A percentile compares a stretch with the other conserved stretches of the same genome.
Evolutionary conservation across 2,113 vertebrate genomes (phyloP).

Genomic region (Sterna hirundo): DNA sequence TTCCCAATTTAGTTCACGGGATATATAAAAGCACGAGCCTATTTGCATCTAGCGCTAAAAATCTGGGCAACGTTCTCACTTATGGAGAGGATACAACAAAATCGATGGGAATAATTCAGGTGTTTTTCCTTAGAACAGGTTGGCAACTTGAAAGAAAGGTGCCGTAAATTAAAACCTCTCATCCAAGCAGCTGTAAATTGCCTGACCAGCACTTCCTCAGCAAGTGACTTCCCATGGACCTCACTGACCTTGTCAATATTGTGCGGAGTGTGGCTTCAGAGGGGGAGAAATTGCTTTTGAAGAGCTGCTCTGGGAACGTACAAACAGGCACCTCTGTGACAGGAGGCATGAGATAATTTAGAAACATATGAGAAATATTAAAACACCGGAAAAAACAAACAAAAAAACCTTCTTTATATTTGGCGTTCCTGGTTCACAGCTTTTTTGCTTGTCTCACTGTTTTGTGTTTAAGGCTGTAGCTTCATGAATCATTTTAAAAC

Average conservation of each 20-base stretch:
- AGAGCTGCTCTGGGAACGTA: not conserved
- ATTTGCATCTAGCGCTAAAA: not conserved
- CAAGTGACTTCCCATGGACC: constrained; percentile 33
- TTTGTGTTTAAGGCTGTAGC: not conserved
- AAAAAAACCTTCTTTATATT: not conserved
- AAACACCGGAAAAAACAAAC: not conserved
- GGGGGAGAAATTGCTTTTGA: not conserved
- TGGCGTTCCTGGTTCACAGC: not conserved
- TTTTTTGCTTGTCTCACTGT: not conserved
- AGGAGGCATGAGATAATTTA: not conserved
- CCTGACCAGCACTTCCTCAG: constrained; percentile 40
- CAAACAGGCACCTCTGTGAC: not conserved
- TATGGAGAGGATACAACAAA: not conserved
- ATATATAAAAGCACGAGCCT: not conserved
- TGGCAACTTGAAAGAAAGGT: not conserved
- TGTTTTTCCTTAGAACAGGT: not conserved
- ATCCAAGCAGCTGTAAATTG: constrained; percentile 27
- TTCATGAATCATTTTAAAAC: not conserved
- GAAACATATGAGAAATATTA: not conserved
- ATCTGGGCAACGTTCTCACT: not conserved
- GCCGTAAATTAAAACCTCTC: constrained; percentile 28
- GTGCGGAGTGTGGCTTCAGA: not conserved
- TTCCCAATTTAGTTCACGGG: not conserved
- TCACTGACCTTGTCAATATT: constrained; percentile 41
- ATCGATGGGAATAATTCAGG: not conserved